Conservation (phyloP, 1,140 invertebrate species). For the Zaprionus africanus region DNA sequence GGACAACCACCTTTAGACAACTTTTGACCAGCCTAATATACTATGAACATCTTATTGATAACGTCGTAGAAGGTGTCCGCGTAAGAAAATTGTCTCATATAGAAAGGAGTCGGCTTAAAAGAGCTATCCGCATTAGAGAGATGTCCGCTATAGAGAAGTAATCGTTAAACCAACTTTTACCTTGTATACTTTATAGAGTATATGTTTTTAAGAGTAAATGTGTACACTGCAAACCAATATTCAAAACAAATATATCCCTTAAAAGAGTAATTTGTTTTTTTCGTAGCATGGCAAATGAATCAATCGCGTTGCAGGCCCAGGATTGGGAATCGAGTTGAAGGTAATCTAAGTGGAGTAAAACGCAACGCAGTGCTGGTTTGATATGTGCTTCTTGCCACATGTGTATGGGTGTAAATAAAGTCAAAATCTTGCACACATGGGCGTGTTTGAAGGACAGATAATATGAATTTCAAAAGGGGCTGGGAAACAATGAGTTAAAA, state of each 20-base stretch:
- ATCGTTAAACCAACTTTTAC: no score
- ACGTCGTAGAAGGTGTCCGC: no score
- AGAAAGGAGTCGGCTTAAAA: no score
- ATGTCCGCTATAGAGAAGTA: no score
- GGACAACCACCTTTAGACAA: no score
- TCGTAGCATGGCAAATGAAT: background rate
- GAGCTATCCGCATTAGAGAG: no score
- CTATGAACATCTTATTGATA: no score
- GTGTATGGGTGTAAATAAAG: slow-evolving; percentile 7
- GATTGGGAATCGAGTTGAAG: background rate
- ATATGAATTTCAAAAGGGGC: slow-evolving; percentile 78
- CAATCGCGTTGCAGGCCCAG: background rate
- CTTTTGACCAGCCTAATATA: no score
- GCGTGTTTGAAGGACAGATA: slow-evolving; percentile 58
- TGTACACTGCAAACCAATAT: no score
- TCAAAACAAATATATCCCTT: background rate
- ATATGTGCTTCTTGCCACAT: background rate
- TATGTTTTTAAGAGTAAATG: no score
- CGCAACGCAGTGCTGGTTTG: background rate
- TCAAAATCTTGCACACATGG: background rate
- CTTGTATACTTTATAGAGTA: no score
- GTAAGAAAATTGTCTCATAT: no score
- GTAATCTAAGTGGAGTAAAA: background rate
- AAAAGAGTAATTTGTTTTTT: background rate
- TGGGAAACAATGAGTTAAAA: slow-evolving; percentile 41